Evolutionary conservation across 2,888 invertebrate genomes (phyloP).

Genomic region (Neoaliturus tenellus): DNA sequence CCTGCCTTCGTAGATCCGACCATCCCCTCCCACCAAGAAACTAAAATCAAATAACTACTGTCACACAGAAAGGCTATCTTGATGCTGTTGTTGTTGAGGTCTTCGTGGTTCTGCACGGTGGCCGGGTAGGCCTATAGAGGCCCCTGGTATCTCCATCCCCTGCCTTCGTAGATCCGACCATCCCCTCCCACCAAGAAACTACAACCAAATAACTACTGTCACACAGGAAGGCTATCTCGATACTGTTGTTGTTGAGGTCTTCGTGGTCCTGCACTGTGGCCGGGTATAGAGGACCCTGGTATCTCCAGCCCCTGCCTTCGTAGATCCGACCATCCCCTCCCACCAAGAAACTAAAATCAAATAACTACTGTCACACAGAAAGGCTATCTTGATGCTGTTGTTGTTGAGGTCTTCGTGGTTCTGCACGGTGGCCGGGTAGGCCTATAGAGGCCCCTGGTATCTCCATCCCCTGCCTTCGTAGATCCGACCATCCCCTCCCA

Average conservation of each 20-base stretch:
- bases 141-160: neutral
- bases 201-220: too few relatives aligned
- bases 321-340: neutral
- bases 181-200: slow-evolving; percentile 9
- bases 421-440: neutral
- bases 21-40: slow-evolving; percentile 1
- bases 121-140: neutral
- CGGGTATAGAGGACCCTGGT: neutral
- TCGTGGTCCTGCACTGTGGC: neutral
- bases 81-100: neutral
- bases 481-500: neutral
- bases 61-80: too few relatives aligned
- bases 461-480: neutral
- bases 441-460: neutral
- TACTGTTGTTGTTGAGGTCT: neutral
- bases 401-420: neutral
- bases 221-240: too few relatives aligned
- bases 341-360: neutral
- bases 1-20: neutral
- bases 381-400: too few relatives aligned
- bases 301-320: neutral
- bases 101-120: neutral
- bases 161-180: neutral
- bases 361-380: too few relatives aligned
- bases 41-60: too few relatives aligned